phyloP scores from a whole-genome alignment of 1,140 invertebrate genomes.

The Pogonomyrmex barbatus region DNA sequence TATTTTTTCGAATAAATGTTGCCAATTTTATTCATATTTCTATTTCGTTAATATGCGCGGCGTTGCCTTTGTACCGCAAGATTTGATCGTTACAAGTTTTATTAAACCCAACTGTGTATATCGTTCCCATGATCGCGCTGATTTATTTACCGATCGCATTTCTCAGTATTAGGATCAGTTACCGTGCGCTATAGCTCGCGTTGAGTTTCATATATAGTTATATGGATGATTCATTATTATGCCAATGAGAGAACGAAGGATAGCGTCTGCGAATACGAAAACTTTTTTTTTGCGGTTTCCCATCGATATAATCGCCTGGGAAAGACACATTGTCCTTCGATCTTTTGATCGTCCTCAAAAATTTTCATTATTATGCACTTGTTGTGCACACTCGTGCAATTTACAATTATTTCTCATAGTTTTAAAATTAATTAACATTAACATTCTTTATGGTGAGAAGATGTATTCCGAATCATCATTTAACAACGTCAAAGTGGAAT shows the following conservation, averaged over 20 bases:
- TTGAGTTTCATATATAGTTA: constrained; percentile 41
- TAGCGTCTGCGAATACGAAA: not conserved
- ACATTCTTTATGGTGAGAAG: not conserved
- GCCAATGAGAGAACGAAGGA: constrained; percentile 38
- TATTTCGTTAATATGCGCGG: too few species aligned
- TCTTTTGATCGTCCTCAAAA: not conserved
- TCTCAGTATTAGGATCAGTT: constrained; percentile 43
- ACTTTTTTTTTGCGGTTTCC: not conserved
- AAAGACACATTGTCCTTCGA: constrained; percentile 11
- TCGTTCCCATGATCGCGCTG: constrained; percentile 25
- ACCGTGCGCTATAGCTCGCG: not conserved
- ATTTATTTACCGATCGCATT: constrained; percentile 52
- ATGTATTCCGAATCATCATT: not conserved
- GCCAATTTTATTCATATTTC: too few species aligned
- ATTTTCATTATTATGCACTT: not conserved
- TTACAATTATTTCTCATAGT: not conserved
- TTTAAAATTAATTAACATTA: constrained; percentile 1
- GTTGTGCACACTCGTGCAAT: not conserved
- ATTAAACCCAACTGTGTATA: constrained; percentile 13
- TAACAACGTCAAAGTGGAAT: not conserved
- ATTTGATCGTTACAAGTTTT: constrained; percentile 32
- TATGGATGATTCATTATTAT: constrained; percentile 33
- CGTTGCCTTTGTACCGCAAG: not conserved
- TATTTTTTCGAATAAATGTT: too few species aligned
- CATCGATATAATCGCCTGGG: not conserved